Base-by-base conservation (phyloP, 2,888 invertebrate genomes). In the Eulithis prunata region DNA sequence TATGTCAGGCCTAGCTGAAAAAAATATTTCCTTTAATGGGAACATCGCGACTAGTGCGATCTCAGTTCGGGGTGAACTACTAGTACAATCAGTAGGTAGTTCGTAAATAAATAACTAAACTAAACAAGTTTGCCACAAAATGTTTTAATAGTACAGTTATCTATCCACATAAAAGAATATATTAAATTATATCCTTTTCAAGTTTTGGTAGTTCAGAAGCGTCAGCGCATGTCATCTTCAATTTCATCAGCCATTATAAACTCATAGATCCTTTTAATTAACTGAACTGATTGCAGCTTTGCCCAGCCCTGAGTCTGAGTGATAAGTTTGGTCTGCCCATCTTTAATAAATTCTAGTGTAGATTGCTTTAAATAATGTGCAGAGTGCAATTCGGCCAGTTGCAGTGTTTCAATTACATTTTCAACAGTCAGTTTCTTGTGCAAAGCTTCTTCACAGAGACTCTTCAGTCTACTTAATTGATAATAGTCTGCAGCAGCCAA, bases 401-500 rank as follows among this genome's bases (percentile, higher is more conserved):
- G 87, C 11, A 93, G 72, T 4, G 90, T 91, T 62, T 90, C 89
- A 70, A 93, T 88, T 3, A 89, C 91, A 87, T 91, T 93, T 49
- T 91, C 90, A 13, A 92, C 88, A 7, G 91, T 91, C 13, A 93
- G 62, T 75, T 86, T 88, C 69, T 91, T 89, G 51, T 91, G 89
- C 52, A 93, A 75, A 7, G 91, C 89, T 74, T 90, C 90, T 64
- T 91, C 93, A 71, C 92, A 91, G 0, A 92, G 77, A 62, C 85
- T 86, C 66, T 92, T 92, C 3, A 93, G 76, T 66, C 90, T 78
- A 51, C 83, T 84, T 4, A 93, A 81, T 71, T 92, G 90, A 69
- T 93, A 93, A 71, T 83, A 93, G 64, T 93, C 92, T 7, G 93
- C 91, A 14, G 93, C 93, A 56, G 90, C 91, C 32, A 93, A 73